Evolutionary conservation across 1,140 invertebrate species (phyloP).

Genomic region (Idris sp.): DNA sequence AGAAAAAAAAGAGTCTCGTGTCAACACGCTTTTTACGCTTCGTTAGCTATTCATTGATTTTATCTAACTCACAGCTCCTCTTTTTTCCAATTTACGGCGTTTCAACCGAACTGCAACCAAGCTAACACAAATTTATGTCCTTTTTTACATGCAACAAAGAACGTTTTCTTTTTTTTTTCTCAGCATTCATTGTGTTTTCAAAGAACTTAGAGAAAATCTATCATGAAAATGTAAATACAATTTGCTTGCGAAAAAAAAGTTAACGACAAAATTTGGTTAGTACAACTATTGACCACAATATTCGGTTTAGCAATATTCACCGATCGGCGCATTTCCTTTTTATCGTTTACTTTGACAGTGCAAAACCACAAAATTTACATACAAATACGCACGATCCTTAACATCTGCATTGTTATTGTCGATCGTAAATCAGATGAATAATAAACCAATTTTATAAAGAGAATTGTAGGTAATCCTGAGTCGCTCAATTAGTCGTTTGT

Average conservation of each 20-base stretch:
- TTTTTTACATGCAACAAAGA: too few species aligned
- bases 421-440: conserved; percentile 49
- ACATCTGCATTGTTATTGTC: conserved; percentile 33
- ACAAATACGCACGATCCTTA: conserved; percentile 22
- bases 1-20: conserved; percentile 42
- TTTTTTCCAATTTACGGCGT: conserved; percentile 31
- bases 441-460: conserved; percentile 50
- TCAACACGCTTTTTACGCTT: conserved; percentile 54
- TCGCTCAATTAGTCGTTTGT: conserved; percentile 55
- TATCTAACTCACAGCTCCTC: conserved; percentile 35
- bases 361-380: conserved; percentile 22
- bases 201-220: not conserved
- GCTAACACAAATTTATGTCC: conserved; percentile 22
- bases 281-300: too few species aligned
- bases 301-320: too few species aligned
- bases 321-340: not conserved
- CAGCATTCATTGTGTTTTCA: not conserved
- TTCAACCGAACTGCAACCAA: conserved; percentile 6
- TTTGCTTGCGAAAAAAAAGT: too few species aligned
- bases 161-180: too few species aligned
- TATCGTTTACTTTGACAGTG: not conserved
- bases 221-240: too few species aligned
- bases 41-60: conserved; percentile 59
- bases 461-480: conserved; percentile 53
- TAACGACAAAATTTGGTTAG: too few species aligned